Evolutionary conservation across 1,140 invertebrate species (phyloP), one percentile per base, ranked within the genome.

Genomic region (Brachionus asplanchnoidis): DNA sequence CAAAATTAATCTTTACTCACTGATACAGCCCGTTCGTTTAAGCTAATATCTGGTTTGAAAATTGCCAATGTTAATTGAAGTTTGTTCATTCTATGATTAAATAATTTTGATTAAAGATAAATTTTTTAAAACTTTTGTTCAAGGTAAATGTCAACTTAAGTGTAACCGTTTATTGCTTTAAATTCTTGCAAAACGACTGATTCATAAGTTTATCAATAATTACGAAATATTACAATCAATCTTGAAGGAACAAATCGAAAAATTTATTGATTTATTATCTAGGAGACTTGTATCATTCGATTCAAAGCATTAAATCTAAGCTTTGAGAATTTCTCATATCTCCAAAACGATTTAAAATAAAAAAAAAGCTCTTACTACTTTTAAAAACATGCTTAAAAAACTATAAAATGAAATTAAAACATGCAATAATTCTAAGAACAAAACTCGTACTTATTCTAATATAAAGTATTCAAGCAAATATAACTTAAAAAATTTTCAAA

Each of bases 1-100:
- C 40, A 32, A 56, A 14, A n/a, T 32, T 53, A 84, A 70, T 56
- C 78, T 86, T 86, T 40, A 88, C 87, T 78, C 87, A 86, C 86
- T 87, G 86, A 75, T 86, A 86, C 46, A 40, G 23, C 23, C 26
- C 68, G 75, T 85, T 87, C 87, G 77, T 86, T 60, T 2, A 88
- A 85, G 26, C 87, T 86, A 73, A 88, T 85, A 85, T 88, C 88
- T 53, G 88, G 88, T 82, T 89, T 89, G 3, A 89, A 80, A 56
- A 89, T 86, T 14, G 88, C 88, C 60, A 89, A 83, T 12, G 88
- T 89, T 40, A 89, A 82, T 75, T 88, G 87, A 8, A 88, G 50
- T n/a, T 65, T 66, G n/a, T 11, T 46, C 66, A 66, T 70, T 46
- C 36, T 85, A 36, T 65, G 20, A 56, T 50, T 44, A 8, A 50